Conservation (phyloP, 2,888 invertebrate genomes). For the Drosophila leonis region DNA sequence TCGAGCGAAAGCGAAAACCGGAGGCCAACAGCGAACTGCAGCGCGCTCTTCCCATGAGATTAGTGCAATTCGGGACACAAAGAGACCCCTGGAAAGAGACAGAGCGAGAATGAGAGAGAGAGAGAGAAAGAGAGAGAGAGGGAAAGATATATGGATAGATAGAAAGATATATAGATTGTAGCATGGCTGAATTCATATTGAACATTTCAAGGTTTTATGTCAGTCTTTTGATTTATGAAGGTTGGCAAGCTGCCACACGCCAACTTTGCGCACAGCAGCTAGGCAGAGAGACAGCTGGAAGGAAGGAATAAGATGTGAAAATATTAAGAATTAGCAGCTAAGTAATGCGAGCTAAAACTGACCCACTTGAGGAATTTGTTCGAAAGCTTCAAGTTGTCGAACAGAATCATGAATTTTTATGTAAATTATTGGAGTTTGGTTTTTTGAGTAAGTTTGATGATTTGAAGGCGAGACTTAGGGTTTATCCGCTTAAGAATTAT, state of each 20-base stretch:
- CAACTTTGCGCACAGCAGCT: constrained; percentile 24
- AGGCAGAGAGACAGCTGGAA: not conserved
- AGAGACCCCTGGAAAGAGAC: constrained; percentile 3
- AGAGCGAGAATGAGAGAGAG: not conserved
- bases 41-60: constrained; percentile 46
- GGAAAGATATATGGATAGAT: not conserved
- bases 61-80: constrained; percentile 52
- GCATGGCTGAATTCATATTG: constrained; percentile 53
- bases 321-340: constrained; percentile 20
- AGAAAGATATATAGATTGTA: constrained; percentile 6
- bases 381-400: not conserved
- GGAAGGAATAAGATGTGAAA: not conserved
- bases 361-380: constrained; percentile 5
- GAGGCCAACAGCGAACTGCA: constrained; percentile 25
- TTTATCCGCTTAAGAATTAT: too few species aligned
- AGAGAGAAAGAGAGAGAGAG: not conserved
- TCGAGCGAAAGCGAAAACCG: constrained; percentile 64
- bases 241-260: constrained; percentile 46
- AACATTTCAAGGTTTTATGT: constrained; percentile 62
- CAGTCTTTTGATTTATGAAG: constrained; percentile 60
- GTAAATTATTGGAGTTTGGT: not conserved
- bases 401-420: not conserved
- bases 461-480: too few species aligned
- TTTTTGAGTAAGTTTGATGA: not conserved
- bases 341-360: constrained; percentile 9